phyloP scores from a whole-genome alignment of 2,888 invertebrate genomes.

The Monochamus alternatus region DNA sequence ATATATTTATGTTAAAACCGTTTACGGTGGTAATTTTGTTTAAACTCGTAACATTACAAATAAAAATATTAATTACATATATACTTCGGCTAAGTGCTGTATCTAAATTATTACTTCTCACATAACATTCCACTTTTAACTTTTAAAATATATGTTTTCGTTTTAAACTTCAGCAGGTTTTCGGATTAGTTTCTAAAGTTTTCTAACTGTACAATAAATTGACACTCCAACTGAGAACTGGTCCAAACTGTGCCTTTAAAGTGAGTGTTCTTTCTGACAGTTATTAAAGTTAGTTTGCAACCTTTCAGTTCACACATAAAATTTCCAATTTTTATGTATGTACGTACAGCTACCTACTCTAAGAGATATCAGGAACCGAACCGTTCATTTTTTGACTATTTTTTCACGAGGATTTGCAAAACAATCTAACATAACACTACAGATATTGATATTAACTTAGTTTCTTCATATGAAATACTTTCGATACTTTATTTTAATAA shows the following conservation, averaged over 20 bases:
- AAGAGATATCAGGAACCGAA: too few relatives aligned
- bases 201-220: constrained; percentile 42
- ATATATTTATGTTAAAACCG: too few relatives aligned
- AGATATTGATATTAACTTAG: too few relatives aligned
- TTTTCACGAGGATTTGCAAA: too few relatives aligned
- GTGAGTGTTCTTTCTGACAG: constrained; percentile 33
- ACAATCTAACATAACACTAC: too few relatives aligned
- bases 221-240: constrained; percentile 24
- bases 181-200: constrained; percentile 44
- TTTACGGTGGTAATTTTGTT: too few relatives aligned
- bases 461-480: too few relatives aligned
- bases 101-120: neutral
- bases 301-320: neutral
- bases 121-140: constrained; percentile 6
- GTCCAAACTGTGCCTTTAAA: constrained; percentile 28
- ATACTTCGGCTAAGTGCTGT: too few relatives aligned
- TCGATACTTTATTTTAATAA: too few relatives aligned
- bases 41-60: too few relatives aligned
- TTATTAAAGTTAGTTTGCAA: constrained; percentile 36
- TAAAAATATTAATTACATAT: too few relatives aligned
- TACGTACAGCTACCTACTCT: neutral
- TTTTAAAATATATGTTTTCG: constrained; percentile 27
- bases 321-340: neutral
- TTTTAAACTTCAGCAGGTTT: constrained; percentile 25
- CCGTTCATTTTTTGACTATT: too few relatives aligned